Conservation (phyloP, 1,140 invertebrate genomes). For the Prorops nasuta region DNA sequence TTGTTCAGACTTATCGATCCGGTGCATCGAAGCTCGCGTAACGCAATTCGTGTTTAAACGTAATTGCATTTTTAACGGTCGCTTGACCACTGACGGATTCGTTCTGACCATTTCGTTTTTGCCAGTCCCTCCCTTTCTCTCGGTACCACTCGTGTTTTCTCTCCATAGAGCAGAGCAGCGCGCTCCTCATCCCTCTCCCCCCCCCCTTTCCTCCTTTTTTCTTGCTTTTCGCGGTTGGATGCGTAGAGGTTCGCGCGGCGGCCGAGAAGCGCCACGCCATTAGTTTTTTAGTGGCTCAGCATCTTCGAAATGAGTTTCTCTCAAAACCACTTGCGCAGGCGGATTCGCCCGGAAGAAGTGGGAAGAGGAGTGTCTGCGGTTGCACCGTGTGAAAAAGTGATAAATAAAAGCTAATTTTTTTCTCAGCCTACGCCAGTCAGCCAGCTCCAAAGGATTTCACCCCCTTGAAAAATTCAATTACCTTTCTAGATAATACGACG, state of each 20-base stretch:
- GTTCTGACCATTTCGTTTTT: constrained; percentile 35
- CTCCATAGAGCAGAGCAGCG: neutral
- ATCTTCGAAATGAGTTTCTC: constrained; percentile 30
- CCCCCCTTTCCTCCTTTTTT: constrained; percentile 2
- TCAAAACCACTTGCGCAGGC: constrained; percentile 19
- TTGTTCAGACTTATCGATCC: too few relatives aligned
- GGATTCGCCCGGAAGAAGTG: neutral
- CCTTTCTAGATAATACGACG: too few relatives aligned
- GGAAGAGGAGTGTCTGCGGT: neutral
- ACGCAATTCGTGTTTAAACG: constrained; percentile 39
- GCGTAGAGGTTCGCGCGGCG: constrained; percentile 8
- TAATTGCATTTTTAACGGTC: constrained; percentile 48
- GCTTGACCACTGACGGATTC: constrained; percentile 39
- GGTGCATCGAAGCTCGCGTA: too few relatives aligned
- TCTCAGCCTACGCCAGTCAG: too few relatives aligned
- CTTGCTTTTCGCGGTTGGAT: neutral
- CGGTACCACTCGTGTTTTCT: neutral
- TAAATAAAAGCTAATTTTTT: too few relatives aligned
- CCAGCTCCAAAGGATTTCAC: too few relatives aligned
- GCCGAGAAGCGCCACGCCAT: constrained; percentile 14
- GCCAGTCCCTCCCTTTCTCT: constrained; percentile 26
- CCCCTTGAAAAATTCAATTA: too few relatives aligned
- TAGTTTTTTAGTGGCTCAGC: constrained; percentile 20
- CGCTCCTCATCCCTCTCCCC: neutral
- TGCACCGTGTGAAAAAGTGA: too few relatives aligned